Evolutionary conservation across 2,113 vertebrate genomes (phyloP).

Genomic region (Syngnathus floridae): DNA sequence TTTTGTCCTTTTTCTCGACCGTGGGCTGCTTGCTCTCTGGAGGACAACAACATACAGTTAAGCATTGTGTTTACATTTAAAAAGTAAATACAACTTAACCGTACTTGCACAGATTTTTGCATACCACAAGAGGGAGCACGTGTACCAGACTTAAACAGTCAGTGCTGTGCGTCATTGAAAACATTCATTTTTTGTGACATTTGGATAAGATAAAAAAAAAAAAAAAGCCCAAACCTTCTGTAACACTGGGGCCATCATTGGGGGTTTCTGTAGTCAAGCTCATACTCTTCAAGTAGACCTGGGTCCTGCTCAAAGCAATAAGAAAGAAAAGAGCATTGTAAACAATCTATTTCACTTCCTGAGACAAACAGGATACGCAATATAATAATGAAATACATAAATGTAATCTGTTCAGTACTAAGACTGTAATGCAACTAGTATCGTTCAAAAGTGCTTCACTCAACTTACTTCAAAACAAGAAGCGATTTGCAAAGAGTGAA

Average conservation of each 20-base stretch:
- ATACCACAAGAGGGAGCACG: background rate
- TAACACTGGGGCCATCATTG: slow-evolving; percentile 64
- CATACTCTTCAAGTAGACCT: slow-evolving; percentile 67
- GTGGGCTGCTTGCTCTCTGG: slow-evolving; percentile 74
- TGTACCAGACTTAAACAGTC: background rate
- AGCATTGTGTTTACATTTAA: too few relatives aligned
- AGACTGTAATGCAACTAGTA: too few relatives aligned
- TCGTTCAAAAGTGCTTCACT: too few relatives aligned
- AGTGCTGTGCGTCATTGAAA: background rate
- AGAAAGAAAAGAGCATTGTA: slow-evolving; percentile 43
- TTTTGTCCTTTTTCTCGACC: slow-evolving; percentile 90
- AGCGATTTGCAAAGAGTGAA: too few relatives aligned
- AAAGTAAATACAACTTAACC: background rate
- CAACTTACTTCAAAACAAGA: too few relatives aligned
- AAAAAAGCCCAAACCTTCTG: slow-evolving; percentile 58
- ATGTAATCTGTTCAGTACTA: too few relatives aligned
- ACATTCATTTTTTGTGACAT: too few relatives aligned
- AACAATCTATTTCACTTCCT: background rate
- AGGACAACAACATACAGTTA: background rate
- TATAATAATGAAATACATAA: too few relatives aligned
- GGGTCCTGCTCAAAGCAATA: slow-evolving; percentile 52
- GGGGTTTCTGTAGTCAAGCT: slow-evolving; percentile 70
- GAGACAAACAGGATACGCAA: too few relatives aligned
- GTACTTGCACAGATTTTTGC: background rate
- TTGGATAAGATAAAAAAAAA: too few relatives aligned